Base-by-base conservation (phyloP, 2,113 vertebrate species). In the Oxyruncus cristatus region DNA sequence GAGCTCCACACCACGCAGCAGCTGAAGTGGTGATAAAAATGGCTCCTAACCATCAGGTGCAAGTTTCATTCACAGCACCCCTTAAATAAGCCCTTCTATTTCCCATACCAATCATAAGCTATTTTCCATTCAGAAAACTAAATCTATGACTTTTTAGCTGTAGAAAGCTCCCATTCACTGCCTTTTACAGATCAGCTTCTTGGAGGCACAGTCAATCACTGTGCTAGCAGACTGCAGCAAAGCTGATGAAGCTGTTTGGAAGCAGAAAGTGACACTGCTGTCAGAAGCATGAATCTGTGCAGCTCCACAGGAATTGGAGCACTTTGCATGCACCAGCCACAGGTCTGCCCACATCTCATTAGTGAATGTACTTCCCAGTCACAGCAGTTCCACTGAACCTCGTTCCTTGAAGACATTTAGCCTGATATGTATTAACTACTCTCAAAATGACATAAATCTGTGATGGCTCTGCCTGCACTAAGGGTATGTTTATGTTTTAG, bases 11-110 rank as follows among this genome's bases (percentile, higher is more conserved):
- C 4, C 3, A 5, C 0, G 0, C 42, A 59, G 79, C 93, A 96
- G 80, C 93, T 95, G 94, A 77, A 95, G 63, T 4, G 2, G 56
- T 37, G 80, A 32, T 56, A 80, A 94, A 91, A 93, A 95, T 18
- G 33, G 61, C 22, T 86, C 39, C 68, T 44, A 67, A 71, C 13
- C 61, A 74, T 93, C 96, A 96, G 86, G 91, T 96, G 95, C 91
- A 89, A 92, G 95, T 96, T 97, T 97, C 94, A 1, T 11, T 87
- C 62, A 47, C 5, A 30, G 8, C 65, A 65, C 12, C 32, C 24
- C 63, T 92, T 76, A 87, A 93, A 85, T 16, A 77, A 65, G 70
- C 24, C 27, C 32, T 78, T 26, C 47, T 44, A 44, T 56, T 67
- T 68, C 35, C 35, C 67, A 94, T 79, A 62, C 11, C 42, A 66